Evolutionary conservation across 2,113 vertebrate species (phyloP), one percentile per base, ranked within the genome.

Genomic region (Syrmaticus mikado): DNA sequence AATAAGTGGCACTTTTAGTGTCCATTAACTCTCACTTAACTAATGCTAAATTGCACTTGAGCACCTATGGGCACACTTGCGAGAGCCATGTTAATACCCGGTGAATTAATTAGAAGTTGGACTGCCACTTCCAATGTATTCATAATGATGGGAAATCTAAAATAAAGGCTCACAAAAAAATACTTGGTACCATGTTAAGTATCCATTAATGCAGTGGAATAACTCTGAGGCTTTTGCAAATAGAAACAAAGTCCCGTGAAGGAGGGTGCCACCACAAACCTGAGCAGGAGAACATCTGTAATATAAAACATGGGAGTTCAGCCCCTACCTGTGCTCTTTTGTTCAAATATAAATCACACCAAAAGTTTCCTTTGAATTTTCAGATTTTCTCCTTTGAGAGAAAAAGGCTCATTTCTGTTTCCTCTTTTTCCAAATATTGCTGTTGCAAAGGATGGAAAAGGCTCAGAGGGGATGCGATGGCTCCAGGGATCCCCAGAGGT

Each of bases 21-120:
- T 93, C 91, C 96, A 95, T 96, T 95, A 97, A 93, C 76, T 96
- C 82, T 94, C 90, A 71, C 95, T 95, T 95, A 97, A 94, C 77
- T 95, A 82, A 95, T 90, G 92, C 92, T 96, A 85, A 95, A 96
- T 91, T 96, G 86, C 70, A 72, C 66, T 94, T 43, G 90, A 92
- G 92, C 71, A 96, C 88, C 94, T 93, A 90, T 92, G 95, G 93
- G 75, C 73, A 78, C 13, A 32, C 75, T 95, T 84, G 84, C 0
- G 21, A 94, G 82, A 87, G 78, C 18, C 66, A 60, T 48, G 72
- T 80, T 94, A 93, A 95, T 92, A 95, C 50, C 38, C 83, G 71
- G 75, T 57, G 66, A 94, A 97, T 91, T 93, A 67, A 96, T 94
- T 90, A 83, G 53, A 85, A 87, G 68, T 34, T 66, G 25, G 82